phyloP scores from a whole-genome alignment of 2,888 invertebrate genomes.

The Brachypterus glaber region DNA sequence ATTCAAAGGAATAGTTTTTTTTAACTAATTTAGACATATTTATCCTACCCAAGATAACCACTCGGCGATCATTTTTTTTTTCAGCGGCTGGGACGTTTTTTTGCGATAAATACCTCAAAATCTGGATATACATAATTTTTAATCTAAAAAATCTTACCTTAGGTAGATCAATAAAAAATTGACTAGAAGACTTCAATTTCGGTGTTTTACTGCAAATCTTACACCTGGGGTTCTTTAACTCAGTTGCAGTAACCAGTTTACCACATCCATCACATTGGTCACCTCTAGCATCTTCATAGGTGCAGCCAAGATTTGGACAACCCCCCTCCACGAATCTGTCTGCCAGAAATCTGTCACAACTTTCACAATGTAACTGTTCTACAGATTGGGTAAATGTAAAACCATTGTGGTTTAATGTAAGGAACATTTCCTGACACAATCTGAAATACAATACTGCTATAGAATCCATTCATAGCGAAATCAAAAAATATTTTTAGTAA shows the following conservation, averaged over 20 bases:
- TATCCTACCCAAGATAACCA: too few species aligned
- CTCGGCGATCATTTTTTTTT: too few species aligned
- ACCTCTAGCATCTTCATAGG: slow-evolving; percentile 87
- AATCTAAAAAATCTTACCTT: slow-evolving; percentile 57
- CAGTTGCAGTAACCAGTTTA: slow-evolving; percentile 86
- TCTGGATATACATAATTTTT: too few species aligned
- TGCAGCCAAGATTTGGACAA: slow-evolving; percentile 81
- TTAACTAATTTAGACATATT: too few species aligned
- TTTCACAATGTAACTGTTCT: slow-evolving; percentile 84
- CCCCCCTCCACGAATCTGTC: slow-evolving; percentile 93
- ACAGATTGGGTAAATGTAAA: slow-evolving; percentile 74
- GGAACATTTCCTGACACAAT: slow-evolving; percentile 84
- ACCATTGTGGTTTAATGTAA: slow-evolving; percentile 70
- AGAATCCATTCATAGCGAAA: slow-evolving; percentile 23
- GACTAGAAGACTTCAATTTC: slow-evolving; percentile 66
- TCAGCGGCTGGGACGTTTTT: too few species aligned
- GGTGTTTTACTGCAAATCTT: slow-evolving; percentile 75
- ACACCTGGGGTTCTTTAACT: slow-evolving; percentile 76
- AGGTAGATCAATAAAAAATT: slow-evolving; percentile 90
- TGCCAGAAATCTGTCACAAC: slow-evolving; percentile 73
- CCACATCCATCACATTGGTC: slow-evolving; percentile 99
- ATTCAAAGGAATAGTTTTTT: too few species aligned
- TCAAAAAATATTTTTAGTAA: slow-evolving; percentile 12
- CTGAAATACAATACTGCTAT: slow-evolving; percentile 42
- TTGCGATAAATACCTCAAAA: too few species aligned